Evolutionary conservation across 2,113 vertebrate species (phyloP).

Genomic region (Podarcis muralis): DNA sequence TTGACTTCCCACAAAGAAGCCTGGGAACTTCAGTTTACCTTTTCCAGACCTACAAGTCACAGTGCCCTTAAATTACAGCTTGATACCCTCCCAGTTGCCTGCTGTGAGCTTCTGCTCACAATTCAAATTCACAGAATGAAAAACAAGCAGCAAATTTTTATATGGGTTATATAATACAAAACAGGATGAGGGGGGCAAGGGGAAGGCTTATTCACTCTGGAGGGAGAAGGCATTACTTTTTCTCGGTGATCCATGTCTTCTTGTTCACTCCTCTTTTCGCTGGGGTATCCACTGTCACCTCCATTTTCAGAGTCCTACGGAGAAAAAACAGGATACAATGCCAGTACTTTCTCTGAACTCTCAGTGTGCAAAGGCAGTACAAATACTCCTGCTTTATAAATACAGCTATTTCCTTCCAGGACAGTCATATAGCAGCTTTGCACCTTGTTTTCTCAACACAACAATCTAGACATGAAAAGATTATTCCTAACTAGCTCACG

Average conservation of each 20-base stretch:
- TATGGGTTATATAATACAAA: not conserved
- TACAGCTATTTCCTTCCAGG: not conserved
- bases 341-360: not conserved
- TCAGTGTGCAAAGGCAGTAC: not conserved
- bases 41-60: not conserved
- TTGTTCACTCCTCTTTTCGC: conserved; percentile 90
- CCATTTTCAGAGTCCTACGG: conserved; percentile 88
- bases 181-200: not conserved
- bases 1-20: too few relatives aligned
- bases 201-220: not conserved
- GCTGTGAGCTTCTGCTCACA: not conserved
- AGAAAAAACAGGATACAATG: not conserved
- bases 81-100: not conserved
- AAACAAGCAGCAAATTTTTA: not conserved
- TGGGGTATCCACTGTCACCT: conserved; percentile 96
- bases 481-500: not conserved
- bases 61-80: too few relatives aligned
- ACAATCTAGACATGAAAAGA: conserved; percentile 4
- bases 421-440: not conserved
- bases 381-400: not conserved
- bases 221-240: conserved; percentile 71
- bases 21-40: too few relatives aligned
- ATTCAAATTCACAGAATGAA: not conserved
- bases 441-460: not conserved
- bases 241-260: conserved; percentile 86